Percentiles rank a stretch among this genome's conserved stretches.
Conservation (phyloP, 2,797 vertebrate genomes). For the Argyrosomus regius region DNA sequence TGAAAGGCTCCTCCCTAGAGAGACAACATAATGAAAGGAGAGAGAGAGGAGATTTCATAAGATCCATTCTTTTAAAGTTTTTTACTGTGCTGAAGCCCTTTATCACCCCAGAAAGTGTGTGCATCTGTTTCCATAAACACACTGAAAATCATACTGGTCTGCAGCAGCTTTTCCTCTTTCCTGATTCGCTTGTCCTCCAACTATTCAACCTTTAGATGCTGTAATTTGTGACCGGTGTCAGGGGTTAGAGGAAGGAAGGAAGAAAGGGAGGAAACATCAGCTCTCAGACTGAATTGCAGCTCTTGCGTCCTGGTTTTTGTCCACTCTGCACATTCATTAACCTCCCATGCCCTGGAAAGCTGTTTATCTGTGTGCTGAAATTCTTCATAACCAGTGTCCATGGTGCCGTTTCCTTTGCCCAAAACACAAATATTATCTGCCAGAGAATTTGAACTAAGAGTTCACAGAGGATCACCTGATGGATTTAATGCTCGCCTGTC, state of each 20-base stretch:
- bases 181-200: slow-evolving; percentile 56
- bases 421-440: slow-evolving; percentile 67
- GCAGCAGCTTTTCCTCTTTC: slow-evolving; percentile 59
- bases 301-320: slow-evolving; percentile 75
- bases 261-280: slow-evolving; percentile 79
- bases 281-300: slow-evolving; percentile 62
- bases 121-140: slow-evolving; percentile 61
- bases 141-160: slow-evolving; percentile 24
- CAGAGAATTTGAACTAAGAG: slow-evolving; percentile 56
- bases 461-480: slow-evolving; percentile 69
- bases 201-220: slow-evolving; percentile 55
- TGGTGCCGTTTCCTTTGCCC: slow-evolving; percentile 70
- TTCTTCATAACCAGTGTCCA: slow-evolving; percentile 37
- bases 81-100: slow-evolving; percentile 33
- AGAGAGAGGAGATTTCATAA: slow-evolving; percentile 43
- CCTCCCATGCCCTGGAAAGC: slow-evolving; percentile 73
- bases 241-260: slow-evolving; percentile 72
- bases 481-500: slow-evolving; percentile 66
- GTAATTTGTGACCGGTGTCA: slow-evolving; percentile 68
- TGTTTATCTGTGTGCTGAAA: slow-evolving; percentile 61
- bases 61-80: slow-evolving; percentile 26
- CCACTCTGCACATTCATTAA: slow-evolving; percentile 76
- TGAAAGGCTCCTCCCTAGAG: slow-evolving; percentile 73
- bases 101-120: slow-evolving; percentile 39
- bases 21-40: slow-evolving; percentile 60